Evolutionary conservation across 1,140 invertebrate species (phyloP).

Genomic region (Apocrypta bakeri): DNA sequence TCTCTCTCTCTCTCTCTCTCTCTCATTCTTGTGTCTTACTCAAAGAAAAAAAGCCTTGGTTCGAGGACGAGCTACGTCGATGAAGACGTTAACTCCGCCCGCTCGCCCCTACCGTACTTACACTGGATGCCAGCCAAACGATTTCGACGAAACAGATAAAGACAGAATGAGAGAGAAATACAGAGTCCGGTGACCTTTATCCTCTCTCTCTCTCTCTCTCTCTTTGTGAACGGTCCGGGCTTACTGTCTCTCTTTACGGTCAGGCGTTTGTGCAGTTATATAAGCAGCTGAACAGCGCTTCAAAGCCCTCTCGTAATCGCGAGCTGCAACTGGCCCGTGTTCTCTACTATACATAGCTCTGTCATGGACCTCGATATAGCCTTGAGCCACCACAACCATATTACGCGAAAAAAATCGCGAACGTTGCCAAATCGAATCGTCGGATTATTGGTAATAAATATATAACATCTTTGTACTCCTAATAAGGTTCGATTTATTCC

Average conservation of each 20-base stretch:
- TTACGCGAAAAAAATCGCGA: not conserved
- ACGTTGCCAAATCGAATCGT: slow-evolving; percentile 9
- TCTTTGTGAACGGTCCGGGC: not conserved
- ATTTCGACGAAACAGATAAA: slow-evolving; percentile 27
- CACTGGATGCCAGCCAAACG: slow-evolving; percentile 65
- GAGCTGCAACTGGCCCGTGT: not conserved
- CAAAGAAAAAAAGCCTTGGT: not conserved
- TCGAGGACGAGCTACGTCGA: slow-evolving; percentile 43
- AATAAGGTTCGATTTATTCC: too few relatives aligned
- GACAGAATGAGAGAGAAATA: not conserved
- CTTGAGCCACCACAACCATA: not conserved
- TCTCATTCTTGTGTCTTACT: not conserved
- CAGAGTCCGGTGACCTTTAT: not conserved
- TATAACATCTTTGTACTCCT: not conserved
- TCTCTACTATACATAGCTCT: not conserved
- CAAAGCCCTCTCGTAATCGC: slow-evolving; percentile 18
- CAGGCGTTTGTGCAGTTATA: slow-evolving; percentile 19
- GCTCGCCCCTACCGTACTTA: not conserved
- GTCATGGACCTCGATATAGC: slow-evolving; percentile 27
- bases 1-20: slow-evolving; percentile 34
- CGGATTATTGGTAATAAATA: not conserved
- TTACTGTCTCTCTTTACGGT: too few relatives aligned
- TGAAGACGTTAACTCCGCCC: slow-evolving; percentile 58
- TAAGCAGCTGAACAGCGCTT: slow-evolving; percentile 10
- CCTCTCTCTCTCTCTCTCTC: not conserved